Percentiles rank a stretch among this genome's conserved stretches.
Conservation (phyloP, 2,797 vertebrate species). For the Rhinichthys osculus region DNA sequence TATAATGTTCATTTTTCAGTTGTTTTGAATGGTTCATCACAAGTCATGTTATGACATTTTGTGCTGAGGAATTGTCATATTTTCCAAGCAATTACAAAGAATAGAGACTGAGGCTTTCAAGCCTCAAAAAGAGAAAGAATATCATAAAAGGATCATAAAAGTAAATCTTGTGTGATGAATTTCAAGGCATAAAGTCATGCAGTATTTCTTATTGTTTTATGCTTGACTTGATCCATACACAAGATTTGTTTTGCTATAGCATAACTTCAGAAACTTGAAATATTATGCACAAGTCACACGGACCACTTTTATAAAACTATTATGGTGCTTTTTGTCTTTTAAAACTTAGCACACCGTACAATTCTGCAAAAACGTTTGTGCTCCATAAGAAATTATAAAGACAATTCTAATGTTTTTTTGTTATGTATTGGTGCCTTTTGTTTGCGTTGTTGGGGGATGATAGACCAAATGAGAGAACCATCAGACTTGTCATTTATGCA, state of each 20-base stretch:
- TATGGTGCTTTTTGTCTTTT: background rate
- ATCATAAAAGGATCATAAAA: background rate
- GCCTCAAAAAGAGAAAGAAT: background rate
- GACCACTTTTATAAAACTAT: background rate
- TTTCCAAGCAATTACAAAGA: background rate
- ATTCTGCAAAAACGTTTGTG: background rate
- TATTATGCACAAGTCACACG: too few species aligned
- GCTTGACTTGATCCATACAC: background rate
- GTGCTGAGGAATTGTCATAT: background rate
- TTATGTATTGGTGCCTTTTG: background rate
- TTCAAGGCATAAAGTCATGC: background rate
- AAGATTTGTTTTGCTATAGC: background rate
- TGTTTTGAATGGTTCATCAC: background rate
- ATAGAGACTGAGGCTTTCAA: background rate
- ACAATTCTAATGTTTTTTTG: background rate
- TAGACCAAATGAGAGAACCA: background rate
- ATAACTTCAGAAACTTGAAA: too few species aligned
- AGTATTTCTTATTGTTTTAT: background rate
- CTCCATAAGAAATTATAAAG: background rate
- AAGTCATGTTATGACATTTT: background rate
- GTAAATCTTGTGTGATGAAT: background rate
- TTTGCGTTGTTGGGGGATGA: background rate
- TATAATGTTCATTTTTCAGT: background rate
- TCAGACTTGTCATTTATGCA: background rate
- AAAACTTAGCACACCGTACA: background rate